A percentile compares a stretch with the other conserved stretches of the same genome.
Evolutionary conservation across 64 coral and sea anemone species (phyloP).

Genomic region (Pocillopora damicornis): DNA sequence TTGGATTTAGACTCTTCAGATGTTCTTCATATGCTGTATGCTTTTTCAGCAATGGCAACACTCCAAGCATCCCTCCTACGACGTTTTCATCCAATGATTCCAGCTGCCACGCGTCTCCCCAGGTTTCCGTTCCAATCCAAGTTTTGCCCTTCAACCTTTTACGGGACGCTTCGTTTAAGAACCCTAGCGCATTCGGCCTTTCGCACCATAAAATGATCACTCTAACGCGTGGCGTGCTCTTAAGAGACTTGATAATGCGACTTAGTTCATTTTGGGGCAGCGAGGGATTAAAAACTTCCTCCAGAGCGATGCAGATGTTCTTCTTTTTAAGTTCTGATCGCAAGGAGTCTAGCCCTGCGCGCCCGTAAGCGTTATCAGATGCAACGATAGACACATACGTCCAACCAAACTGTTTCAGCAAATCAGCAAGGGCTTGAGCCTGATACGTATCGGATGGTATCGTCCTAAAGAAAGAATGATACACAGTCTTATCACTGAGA

Average conservation of each 20-base stretch:
- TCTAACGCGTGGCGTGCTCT: conserved; percentile 48
- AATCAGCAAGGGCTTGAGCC: conserved; percentile 77
- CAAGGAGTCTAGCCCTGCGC: conserved; percentile 70
- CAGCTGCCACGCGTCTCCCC: conserved; percentile 81
- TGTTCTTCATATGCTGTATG: conserved; percentile 49
- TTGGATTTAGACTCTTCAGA: conserved; percentile 41
- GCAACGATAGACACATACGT: conserved; percentile 84
- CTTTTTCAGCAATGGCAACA: conserved; percentile 58
- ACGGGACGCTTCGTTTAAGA: conserved; percentile 71
- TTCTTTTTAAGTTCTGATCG: conserved; percentile 66
- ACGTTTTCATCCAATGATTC: conserved; percentile 44
- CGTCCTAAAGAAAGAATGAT: conserved; percentile 79
- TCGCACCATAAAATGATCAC: conserved; percentile 78
- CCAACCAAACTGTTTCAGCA: conserved; percentile 68
- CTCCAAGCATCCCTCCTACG: conserved; percentile 75
- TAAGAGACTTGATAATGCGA: conserved; percentile 54
- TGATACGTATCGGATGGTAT: conserved; percentile 89
- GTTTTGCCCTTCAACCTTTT: conserved; percentile 55
- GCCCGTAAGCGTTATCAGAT: conserved; percentile 76
- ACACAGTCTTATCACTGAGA: conserved; percentile 64
- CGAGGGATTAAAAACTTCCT: conserved; percentile 60
- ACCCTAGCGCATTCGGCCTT: conserved; percentile 75
- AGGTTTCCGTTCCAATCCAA: conserved; percentile 92
- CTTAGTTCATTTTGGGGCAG: conserved; percentile 49
- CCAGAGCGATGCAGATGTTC: conserved; percentile 63